phyloP scores from a whole-genome alignment of 1,140 invertebrate species.

The Orius insidiosus region DNA sequence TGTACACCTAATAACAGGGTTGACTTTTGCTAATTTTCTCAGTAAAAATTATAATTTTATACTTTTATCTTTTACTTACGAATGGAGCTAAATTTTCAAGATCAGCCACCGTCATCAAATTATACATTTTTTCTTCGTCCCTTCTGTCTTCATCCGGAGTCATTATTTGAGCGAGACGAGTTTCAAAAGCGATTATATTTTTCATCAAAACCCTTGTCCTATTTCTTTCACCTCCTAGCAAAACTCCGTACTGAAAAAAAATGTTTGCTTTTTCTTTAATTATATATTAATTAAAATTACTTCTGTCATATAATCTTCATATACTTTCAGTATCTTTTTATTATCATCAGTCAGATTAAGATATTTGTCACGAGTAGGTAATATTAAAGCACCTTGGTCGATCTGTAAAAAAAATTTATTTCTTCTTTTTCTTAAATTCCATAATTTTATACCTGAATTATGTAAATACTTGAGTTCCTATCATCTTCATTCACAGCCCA shows the following conservation, averaged over 20 bases:
- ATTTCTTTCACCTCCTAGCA: slow-evolving; percentile 70
- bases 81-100: slow-evolving; percentile 59
- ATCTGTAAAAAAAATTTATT: slow-evolving; percentile 41
- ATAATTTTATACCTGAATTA: slow-evolving; percentile 55
- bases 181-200: slow-evolving; percentile 75
- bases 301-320: slow-evolving; percentile 83
- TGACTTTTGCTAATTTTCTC: no score
- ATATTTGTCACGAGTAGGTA: slow-evolving; percentile 82
- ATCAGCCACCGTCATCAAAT: slow-evolving; percentile 62
- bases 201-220: slow-evolving; percentile 43
- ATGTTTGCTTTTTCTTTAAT: not conserved
- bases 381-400: slow-evolving; percentile 77
- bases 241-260: slow-evolving; percentile 45
- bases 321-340: slow-evolving; percentile 66
- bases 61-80: no score
- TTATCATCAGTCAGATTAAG: slow-evolving; percentile 54
- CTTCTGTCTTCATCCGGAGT: slow-evolving; percentile 65
- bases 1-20: no score
- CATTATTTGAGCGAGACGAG: slow-evolving; percentile 71
- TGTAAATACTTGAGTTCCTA: slow-evolving; percentile 70
- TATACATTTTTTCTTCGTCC: slow-evolving; percentile 81
- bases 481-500: slow-evolving; percentile 89
- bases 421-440: no score
- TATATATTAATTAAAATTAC: slow-evolving; percentile 28
- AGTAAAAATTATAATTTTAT: no score